Base-by-base conservation (phyloP, 2,797 vertebrate species). In the Sphaeramia orbicularis region DNA sequence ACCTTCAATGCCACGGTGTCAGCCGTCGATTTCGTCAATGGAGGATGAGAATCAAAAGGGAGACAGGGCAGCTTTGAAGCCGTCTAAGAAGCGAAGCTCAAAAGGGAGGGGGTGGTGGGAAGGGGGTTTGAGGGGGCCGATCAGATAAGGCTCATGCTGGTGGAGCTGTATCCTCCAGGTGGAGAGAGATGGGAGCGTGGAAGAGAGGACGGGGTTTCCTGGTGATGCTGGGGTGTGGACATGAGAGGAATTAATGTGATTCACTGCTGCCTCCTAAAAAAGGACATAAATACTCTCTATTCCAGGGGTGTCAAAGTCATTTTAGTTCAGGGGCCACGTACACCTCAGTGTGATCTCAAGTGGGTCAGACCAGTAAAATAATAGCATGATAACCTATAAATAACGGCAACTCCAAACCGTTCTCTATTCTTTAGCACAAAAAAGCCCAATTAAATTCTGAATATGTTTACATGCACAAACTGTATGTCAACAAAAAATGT, bases 191-290 rank as follows among this genome's bases (percentile, higher is more conserved):
- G 10, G 60, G 2, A 45, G 50, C 50, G 1, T 12, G 21, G 49
- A 64, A 59, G 69, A 50, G 24, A 37, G 65, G 70, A 50, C 14
- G 4, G 42, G 71, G 51, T 70, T 81, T 83, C 76, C 78, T 63
- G 74, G 61, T 55, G 80, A 44, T 36, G 58, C 81, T 44, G 68
- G 37, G 43, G 42, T 64, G 54, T 7, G 21, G 44, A 70, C 85
- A 76, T 24, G 62, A 65, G 53, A 49, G 54, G 82, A 82, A 81
- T 84, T 83, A 60, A 83, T 88, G 67, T 8, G 54, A 62, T 64
- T 65, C 48, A 1, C 69, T 32, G 0, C 35, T 71, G 9, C 47
- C 42, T 44, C 50, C 37, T 21, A 41, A 8, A 56, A 72, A 50
- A 47, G 56, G 19, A 51, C 30, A 48, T 10, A 68, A 6, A 66